Evolutionary conservation across 1,140 invertebrate species (phyloP).

Genomic region (Nylanderia fulva): DNA sequence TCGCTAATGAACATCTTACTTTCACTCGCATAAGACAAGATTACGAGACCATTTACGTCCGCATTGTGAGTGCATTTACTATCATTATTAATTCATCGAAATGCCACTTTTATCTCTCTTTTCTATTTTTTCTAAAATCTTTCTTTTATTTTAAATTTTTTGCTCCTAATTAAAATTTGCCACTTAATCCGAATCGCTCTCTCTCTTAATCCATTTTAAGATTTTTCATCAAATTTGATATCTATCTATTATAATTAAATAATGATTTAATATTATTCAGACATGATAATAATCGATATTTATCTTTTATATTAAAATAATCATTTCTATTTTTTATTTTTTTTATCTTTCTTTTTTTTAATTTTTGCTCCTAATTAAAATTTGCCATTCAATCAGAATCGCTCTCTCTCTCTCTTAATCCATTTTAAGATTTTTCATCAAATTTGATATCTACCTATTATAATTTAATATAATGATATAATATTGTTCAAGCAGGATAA

Average conservation of each 20-base stretch:
- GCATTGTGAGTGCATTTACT: neutral
- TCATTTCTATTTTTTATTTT: neutral
- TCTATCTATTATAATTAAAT: too few relatives aligned
- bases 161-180: neutral
- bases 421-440: neutral
- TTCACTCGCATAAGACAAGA: conserved; percentile 36
- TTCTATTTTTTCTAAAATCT: neutral
- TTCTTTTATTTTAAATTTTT: neutral
- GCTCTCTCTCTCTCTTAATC: neutral
- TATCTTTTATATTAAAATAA: too few relatives aligned
- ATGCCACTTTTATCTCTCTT: neutral
- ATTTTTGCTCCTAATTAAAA: neutral
- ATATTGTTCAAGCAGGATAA: neutral
- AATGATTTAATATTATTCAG: too few relatives aligned
- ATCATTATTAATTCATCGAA: neutral
- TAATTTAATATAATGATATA: too few relatives aligned
- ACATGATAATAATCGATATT: too few relatives aligned
- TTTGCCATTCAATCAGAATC: neutral
- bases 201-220: neutral
- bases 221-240: neutral
- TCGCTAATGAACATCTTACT: conserved; percentile 43
- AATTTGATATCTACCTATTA: too few relatives aligned
- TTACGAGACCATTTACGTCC: conserved; percentile 5
- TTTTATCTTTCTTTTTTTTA: neutral
- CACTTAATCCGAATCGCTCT: neutral